phyloP scores from a whole-genome alignment of 2,888 invertebrate genomes.

The Thelaira solivaga region DNA sequence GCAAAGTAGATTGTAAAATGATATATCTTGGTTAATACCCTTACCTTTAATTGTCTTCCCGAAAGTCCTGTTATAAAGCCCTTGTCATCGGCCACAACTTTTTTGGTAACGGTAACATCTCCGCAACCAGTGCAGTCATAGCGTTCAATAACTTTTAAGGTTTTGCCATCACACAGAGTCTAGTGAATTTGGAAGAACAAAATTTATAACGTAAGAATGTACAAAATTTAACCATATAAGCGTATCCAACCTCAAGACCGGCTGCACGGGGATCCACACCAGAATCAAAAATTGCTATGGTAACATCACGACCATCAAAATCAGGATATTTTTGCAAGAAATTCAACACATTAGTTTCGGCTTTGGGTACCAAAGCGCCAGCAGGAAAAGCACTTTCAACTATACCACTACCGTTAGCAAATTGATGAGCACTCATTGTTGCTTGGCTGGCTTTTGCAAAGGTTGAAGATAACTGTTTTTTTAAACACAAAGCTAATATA shows the following conservation, averaged over 20 bases:
- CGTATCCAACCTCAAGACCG: constrained; percentile 88
- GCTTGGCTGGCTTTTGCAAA: constrained; percentile 30
- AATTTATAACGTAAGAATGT: neutral
- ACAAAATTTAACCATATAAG: neutral
- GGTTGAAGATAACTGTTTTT: constrained; percentile 18
- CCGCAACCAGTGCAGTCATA: constrained; percentile 98
- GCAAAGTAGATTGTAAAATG: neutral
- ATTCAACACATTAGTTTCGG: constrained; percentile 92
- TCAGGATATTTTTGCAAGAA: constrained; percentile 92
- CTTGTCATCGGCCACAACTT: constrained; percentile 82
- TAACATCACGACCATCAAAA: constrained; percentile 93
- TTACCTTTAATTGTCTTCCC: constrained; percentile 91
- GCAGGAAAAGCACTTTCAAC: constrained; percentile 86
- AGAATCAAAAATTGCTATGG: constrained; percentile 97
- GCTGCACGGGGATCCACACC: constrained; percentile 98
- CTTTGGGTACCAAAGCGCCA: constrained; percentile 93
- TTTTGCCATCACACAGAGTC: constrained; percentile 89
- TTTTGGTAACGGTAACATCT: constrained; percentile 93
- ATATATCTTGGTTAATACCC: neutral
- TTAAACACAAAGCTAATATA: constrained; percentile 36
- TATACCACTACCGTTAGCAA: constrained; percentile 65
- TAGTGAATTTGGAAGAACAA: constrained; percentile 73
- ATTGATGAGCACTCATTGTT: constrained; percentile 30
- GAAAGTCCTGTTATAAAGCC: constrained; percentile 90
- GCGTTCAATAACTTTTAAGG: constrained; percentile 94